phyloP scores from a whole-genome alignment of 2,888 invertebrate species.

The Apotomis turbidana region DNA sequence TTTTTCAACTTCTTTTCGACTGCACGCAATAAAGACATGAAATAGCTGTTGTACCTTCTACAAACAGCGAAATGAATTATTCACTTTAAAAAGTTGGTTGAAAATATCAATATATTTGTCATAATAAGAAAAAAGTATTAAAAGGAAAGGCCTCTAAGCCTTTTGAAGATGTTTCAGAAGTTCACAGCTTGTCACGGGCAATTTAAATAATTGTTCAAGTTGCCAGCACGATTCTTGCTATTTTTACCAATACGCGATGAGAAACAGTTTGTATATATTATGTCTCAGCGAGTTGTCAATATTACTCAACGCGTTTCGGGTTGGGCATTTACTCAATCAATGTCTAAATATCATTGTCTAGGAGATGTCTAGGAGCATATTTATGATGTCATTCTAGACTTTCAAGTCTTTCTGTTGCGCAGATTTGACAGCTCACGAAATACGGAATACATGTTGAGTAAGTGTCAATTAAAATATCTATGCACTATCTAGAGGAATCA shows the following conservation, averaged over 20 bases:
- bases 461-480: no score
- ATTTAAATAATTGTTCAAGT: conserved; percentile 4
- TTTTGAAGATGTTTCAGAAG: not conserved
- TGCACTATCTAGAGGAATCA: no score
- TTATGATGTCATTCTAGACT: conserved; percentile 51
- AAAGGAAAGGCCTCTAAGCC: no score
- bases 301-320: conserved; percentile 53
- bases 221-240: not conserved
- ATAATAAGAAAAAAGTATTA: no score
- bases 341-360: conserved; percentile 59
- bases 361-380: conserved; percentile 59
- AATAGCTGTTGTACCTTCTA: no score
- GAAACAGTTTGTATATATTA: conserved; percentile 44
- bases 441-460: not conserved
- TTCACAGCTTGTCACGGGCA: not conserved
- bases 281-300: conserved; percentile 40
- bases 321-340: conserved; percentile 54
- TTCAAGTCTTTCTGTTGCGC: conserved; percentile 44
- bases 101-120: no score
- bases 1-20: no score
- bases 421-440: conserved; percentile 3
- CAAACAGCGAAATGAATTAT: no score
- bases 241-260: conserved; percentile 7
- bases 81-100: no score
- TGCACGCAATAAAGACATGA: no score